Evolutionary conservation across 2,888 invertebrate genomes (phyloP), one percentile per base, ranked within the genome.

Genomic region (Drosophila paramelanica): DNA sequence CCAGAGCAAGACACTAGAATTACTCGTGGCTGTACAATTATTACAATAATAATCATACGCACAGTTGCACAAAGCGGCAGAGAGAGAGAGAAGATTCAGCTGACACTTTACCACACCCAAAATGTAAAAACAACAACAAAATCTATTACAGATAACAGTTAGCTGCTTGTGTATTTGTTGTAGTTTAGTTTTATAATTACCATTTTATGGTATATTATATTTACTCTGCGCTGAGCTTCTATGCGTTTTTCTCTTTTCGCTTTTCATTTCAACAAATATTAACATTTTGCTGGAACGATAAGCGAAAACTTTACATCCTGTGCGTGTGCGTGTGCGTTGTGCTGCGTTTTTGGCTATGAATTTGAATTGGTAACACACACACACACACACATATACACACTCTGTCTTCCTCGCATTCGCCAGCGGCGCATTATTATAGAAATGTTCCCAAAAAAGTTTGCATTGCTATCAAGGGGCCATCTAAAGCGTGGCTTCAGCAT

Each of bases 1-100:
- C 49, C 49, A 27, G 27, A 51, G 25, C 51, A 73, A 59, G 59
- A 47, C 46, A 49, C 39, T 46, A 47, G 36, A 33, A 49, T 59
- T 56, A 56, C 58, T 58, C 33, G 49, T 49, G 42, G 76, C 62
- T 53, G 17, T 46, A 69, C 74, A 83, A 73, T 80, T 80, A 77
- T 80, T 70, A 85, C 80, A 77, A 84, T 83, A 84, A 88, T 88
- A 84, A 88, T 84, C 81, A 86, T 82, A 88, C 88, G 86, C 88
- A 86, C 75, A 73, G 88, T 86, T 80, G 75, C 59, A 67, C 72
- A 59, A 62, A 60, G 14, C 8, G 5, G 23, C 42, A 46, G 14
- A 8, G 10, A 25, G 5, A 8, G 11, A 25, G 31, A 25, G 7
- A 31, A 51, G 41, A 51, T 27, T 7, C 6, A 14, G 33, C 31